A percentile compares a stretch with the other conserved stretches of the same genome.
Conservation (phyloP, 2,113 vertebrate genomes). For the Echinops telfairi region DNA sequence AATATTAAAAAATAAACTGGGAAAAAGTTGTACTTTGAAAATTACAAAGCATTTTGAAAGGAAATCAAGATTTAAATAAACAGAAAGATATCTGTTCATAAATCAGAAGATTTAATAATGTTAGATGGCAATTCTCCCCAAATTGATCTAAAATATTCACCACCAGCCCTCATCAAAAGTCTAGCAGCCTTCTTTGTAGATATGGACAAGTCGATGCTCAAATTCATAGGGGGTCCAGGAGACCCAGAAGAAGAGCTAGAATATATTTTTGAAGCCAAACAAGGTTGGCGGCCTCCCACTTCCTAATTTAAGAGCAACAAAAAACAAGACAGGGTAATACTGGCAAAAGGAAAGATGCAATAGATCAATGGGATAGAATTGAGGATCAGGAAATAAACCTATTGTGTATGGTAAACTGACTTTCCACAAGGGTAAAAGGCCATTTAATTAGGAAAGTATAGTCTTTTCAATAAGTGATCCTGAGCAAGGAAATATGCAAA, state of each 20-base stretch:
- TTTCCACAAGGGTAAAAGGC: not conserved
- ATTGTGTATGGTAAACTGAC: not conserved
- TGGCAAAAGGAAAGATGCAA: not conserved
- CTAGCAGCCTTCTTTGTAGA: not conserved
- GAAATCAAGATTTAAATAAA: conserved; percentile 2
- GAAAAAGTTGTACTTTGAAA: not conserved
- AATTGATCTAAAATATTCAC: not conserved
- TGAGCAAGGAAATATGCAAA: not conserved
- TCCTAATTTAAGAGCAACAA: not conserved
- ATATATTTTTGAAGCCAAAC: not conserved
- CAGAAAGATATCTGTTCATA: not conserved
- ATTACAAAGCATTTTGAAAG: not conserved
- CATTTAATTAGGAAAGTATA: not conserved
- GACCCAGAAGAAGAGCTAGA: not conserved
- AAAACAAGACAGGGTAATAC: not conserved
- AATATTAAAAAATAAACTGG: conserved; percentile 2
- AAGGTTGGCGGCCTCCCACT: not conserved
- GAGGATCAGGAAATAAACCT: conserved; percentile 3
- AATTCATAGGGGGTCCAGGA: not conserved
- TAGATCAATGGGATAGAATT: not conserved
- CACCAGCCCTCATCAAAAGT: not conserved
- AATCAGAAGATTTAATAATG: not conserved
- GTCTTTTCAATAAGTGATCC: not conserved
- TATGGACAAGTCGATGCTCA: not conserved
- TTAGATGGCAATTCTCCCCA: not conserved